Evolutionary conservation across 2,797 vertebrate species (phyloP).

Genomic region (Pangasius mekongensis): DNA sequence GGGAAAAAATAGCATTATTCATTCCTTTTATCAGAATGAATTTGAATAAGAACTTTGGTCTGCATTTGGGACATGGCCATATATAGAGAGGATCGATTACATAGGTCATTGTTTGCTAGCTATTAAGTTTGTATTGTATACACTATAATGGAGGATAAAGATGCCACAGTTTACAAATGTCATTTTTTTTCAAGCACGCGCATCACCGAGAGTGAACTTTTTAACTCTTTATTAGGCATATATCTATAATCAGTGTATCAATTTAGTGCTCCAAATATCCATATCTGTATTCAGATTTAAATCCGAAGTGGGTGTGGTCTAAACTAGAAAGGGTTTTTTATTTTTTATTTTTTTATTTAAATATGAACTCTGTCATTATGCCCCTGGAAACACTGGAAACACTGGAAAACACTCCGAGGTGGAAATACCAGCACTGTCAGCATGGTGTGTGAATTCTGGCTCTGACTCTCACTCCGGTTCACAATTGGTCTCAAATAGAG

Average conservation of each 20-base stretch:
- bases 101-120: slow-evolving; percentile 12
- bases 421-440: slow-evolving; percentile 11
- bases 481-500: not conserved
- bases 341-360: not conserved
- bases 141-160: not conserved
- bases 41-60: not conserved
- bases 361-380: not conserved
- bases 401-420: not conserved
- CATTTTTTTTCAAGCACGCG: not conserved
- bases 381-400: not conserved
- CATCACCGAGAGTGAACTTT: not conserved
- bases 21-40: not conserved
- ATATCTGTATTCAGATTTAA: not conserved
- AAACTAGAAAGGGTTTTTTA: not conserved
- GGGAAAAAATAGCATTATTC: too few relatives aligned
- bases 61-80: not conserved
- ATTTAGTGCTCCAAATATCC: not conserved
- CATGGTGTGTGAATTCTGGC: not conserved
- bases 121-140: not conserved
- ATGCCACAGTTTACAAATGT: not conserved
- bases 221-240: not conserved
- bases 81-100: not conserved
- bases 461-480: not conserved
- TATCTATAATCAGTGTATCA: not conserved
- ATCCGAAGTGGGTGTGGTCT: not conserved